Evolutionary conservation across 2,888 invertebrate genomes (phyloP).

Genomic region (Mellilla xanthometata): DNA sequence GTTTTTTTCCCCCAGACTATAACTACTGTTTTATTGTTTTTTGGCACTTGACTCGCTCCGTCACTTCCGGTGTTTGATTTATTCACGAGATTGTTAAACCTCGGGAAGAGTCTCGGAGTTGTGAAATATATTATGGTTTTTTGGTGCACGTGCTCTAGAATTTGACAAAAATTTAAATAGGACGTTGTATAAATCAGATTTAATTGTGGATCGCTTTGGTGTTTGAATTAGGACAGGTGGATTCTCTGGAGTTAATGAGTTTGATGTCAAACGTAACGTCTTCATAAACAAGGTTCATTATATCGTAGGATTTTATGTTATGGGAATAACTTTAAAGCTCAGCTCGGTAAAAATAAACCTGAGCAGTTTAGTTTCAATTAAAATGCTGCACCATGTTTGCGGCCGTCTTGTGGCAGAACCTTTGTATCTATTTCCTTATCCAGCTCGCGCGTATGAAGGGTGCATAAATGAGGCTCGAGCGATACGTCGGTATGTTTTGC

Average conservation of each 20-base stretch:
- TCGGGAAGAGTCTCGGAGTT: conserved; percentile 17
- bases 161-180: conserved; percentile 24
- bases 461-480: conserved; percentile 71
- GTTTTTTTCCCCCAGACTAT: conserved; percentile 21
- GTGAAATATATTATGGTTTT: conserved; percentile 23
- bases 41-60: conserved; percentile 44
- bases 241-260: conserved; percentile 4
- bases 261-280: not conserved
- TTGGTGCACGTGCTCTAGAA: conserved; percentile 22
- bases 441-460: conserved; percentile 74
- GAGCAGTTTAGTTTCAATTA: conserved; percentile 13
- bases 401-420: conserved; percentile 36
- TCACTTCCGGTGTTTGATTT: conserved; percentile 34
- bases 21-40: conserved; percentile 44
- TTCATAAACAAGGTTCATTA: not conserved
- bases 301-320: too few species aligned
- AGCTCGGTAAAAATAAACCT: not conserved
- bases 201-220: conserved; percentile 15
- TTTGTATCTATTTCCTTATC: conserved; percentile 56
- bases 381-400: conserved; percentile 3
- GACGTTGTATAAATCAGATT: conserved; percentile 20
- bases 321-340: too few species aligned
- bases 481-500: conserved; percentile 61
- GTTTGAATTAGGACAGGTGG: conserved; percentile 5
- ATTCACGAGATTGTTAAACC: conserved; percentile 29